Evolutionary conservation across 2,113 vertebrate species (phyloP).

Genomic region (Heteronetta atricapilla): DNA sequence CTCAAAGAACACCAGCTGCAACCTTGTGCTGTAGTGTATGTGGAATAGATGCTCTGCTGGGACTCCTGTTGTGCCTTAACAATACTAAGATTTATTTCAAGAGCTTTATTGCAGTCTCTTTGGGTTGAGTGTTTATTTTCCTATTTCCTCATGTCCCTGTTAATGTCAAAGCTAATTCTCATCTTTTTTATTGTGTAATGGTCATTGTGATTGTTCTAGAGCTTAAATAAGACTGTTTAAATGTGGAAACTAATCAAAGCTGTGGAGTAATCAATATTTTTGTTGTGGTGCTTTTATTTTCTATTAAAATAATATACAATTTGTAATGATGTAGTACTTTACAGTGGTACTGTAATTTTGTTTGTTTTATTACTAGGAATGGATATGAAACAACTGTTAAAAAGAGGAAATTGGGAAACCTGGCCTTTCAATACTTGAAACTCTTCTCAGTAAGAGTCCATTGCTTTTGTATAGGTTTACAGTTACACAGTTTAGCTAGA

Average conservation of each 20-base stretch:
- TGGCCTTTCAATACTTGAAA: background rate
- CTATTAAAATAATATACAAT: background rate
- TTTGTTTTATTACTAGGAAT: background rate
- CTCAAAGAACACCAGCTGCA: background rate
- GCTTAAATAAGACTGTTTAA: background rate
- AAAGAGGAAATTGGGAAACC: background rate
- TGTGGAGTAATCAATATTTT: background rate
- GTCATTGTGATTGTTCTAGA: background rate
- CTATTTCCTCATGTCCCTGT: background rate
- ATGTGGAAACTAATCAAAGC: background rate
- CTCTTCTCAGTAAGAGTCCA: background rate
- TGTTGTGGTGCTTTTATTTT: background rate
- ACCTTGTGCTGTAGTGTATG: fast-evolving
- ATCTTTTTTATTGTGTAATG: background rate
- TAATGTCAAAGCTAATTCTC: background rate
- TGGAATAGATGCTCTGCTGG: background rate
- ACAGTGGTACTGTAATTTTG: background rate
- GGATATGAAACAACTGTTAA: background rate
- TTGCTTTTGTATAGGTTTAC: background rate
- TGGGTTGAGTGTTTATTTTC: background rate
- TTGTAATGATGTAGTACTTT: background rate
- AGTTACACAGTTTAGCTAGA: background rate
- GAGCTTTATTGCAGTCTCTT: background rate
- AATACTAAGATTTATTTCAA: background rate
- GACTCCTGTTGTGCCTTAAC: background rate